Conservation (phyloP, 2,113 vertebrate species). For the Cyanocitta stelleri region DNA sequence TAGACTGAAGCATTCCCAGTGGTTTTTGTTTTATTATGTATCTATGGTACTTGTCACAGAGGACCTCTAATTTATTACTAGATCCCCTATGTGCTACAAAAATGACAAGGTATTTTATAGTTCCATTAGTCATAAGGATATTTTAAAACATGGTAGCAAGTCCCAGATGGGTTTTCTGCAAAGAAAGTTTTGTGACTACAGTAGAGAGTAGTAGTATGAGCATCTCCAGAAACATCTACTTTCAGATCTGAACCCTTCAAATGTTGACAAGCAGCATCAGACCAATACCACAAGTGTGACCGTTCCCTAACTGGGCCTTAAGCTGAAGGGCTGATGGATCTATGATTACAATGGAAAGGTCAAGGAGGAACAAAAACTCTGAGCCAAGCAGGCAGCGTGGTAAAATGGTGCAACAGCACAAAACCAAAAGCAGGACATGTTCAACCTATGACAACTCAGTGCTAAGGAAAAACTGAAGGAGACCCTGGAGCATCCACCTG, state of each 20-base stretch:
- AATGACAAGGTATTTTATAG: slow-evolving; percentile 3
- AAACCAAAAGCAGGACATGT: not conserved
- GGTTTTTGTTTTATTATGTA: not conserved
- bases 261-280: not conserved
- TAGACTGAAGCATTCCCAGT: not conserved
- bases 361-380: not conserved
- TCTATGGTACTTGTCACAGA: not conserved
- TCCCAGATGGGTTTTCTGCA: not conserved
- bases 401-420: not conserved
- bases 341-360: not conserved
- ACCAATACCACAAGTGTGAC: not conserved
- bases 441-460: not conserved
- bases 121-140: not conserved
- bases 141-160: not conserved
- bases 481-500: not conserved
- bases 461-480: not conserved
- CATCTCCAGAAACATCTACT: not conserved
- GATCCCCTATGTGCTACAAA: not conserved
- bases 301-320: not conserved
- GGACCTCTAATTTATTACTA: not conserved
- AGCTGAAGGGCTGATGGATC: not conserved
- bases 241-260: not conserved
- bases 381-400: not conserved
- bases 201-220: not conserved
- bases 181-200: not conserved